Evolutionary conservation across 2,797 vertebrate genomes (phyloP).

Genomic region (Lates japonicus): DNA sequence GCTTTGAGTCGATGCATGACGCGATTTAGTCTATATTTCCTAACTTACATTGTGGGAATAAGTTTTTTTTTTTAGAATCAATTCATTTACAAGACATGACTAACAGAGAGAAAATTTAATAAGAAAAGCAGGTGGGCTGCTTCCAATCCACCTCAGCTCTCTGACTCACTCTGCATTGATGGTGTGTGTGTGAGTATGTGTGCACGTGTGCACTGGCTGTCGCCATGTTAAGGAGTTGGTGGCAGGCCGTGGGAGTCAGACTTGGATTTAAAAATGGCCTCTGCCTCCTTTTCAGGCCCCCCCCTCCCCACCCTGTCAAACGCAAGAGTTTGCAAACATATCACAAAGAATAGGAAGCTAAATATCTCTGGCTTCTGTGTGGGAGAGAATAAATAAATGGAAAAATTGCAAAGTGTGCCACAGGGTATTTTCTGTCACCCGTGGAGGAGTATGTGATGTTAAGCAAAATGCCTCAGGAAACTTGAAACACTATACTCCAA

Average conservation of each 20-base stretch:
- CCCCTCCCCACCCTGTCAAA: constrained; percentile 51
- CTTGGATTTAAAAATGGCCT: constrained; percentile 67
- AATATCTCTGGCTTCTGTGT: constrained; percentile 55
- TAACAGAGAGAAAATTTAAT: background rate
- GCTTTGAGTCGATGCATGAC: background rate
- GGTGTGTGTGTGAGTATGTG: constrained; percentile 16
- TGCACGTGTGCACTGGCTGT: background rate
- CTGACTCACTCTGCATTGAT: background rate
- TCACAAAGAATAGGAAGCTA: constrained; percentile 43
- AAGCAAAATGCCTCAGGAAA: constrained; percentile 61
- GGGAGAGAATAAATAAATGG: constrained; percentile 62
- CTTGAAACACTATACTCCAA: constrained; percentile 20
- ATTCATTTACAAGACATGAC: background rate
- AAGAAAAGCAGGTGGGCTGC: background rate
- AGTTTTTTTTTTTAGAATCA: background rate
- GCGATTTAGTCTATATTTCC: background rate
- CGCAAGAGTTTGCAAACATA: constrained; percentile 60
- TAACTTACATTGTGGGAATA: background rate
- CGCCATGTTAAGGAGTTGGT: constrained; percentile 46
- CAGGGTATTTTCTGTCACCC: constrained; percentile 68
- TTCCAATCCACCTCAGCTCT: background rate
- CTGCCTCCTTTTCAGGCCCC: constrained; percentile 39
- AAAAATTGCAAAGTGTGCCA: constrained; percentile 60
- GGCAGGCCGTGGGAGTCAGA: constrained; percentile 58
- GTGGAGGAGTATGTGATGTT: constrained; percentile 63